Conservation (phyloP, 2,113 vertebrate genomes). For the Indicator indicator region DNA sequence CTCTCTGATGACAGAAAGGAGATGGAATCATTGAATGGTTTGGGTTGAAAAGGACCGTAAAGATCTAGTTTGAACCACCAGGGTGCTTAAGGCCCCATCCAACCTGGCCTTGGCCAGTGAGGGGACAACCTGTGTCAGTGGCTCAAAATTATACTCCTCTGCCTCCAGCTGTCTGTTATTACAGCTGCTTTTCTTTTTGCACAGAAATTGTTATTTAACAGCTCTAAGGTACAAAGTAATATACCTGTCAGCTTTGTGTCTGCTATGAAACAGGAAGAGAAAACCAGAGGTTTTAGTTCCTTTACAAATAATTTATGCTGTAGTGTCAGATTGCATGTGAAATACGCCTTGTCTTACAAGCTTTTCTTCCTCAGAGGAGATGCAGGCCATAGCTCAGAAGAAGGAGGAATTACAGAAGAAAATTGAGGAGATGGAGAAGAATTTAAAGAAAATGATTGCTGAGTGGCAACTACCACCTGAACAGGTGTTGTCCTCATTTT, state of each 20-base stretch:
- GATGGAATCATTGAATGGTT: too few species aligned
- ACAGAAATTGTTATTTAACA: neutral
- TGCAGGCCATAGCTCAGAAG: constrained; percentile 72
- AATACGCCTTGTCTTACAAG: neutral
- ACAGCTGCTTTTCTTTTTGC: neutral
- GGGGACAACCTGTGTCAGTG: too few species aligned
- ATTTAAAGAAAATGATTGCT: constrained; percentile 61
- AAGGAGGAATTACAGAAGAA: constrained; percentile 77
- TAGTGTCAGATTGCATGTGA: neutral
- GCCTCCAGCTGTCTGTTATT: neutral
- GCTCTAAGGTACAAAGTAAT: neutral
- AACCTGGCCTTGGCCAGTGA: too few species aligned
- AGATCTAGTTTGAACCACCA: too few species aligned
- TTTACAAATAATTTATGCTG: neutral
- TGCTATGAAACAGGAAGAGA: neutral
- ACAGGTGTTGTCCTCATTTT: constrained; percentile 61
- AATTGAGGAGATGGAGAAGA: constrained; percentile 80
- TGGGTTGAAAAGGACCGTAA: too few species aligned
- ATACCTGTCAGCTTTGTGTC: neutral
- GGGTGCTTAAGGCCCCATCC: too few species aligned
- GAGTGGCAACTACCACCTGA: constrained; percentile 2
- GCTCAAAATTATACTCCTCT: neutral
- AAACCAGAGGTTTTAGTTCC: neutral
- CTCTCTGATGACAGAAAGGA: too few species aligned
- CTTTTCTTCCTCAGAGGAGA: constrained; percentile 66